A percentile compares a stretch with the other conserved stretches of the same genome.
Conservation (phyloP, 2,113 vertebrate species). For the Oostethus manadensis region DNA sequence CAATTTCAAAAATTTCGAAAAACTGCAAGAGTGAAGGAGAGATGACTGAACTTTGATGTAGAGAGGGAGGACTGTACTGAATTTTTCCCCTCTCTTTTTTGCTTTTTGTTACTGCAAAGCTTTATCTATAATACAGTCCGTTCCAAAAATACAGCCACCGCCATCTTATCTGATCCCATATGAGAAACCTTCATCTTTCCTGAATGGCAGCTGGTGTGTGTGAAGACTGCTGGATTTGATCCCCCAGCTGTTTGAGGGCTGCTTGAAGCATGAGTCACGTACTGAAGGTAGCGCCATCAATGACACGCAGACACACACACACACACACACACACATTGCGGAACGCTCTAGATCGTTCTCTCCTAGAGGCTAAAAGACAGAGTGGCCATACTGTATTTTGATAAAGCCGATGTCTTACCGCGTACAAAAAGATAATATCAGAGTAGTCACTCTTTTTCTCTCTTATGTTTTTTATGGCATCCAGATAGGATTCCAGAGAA, state of each 20-base stretch:
- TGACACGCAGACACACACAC: slow-evolving; percentile 25
- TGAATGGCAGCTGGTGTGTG: slow-evolving; percentile 39
- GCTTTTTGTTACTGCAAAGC: background rate
- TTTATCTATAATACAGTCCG: background rate
- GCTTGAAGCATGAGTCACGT: slow-evolving; percentile 53
- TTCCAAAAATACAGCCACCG: background rate
- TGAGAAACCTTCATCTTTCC: slow-evolving; percentile 30
- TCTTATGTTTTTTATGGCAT: slow-evolving; percentile 12
- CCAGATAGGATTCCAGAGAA: background rate
- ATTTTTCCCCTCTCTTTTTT: too few relatives aligned
- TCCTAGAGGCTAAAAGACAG: background rate
- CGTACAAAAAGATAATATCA: slow-evolving; percentile 20
- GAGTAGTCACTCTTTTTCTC: slow-evolving; percentile 8
- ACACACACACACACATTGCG: slow-evolving; percentile 1
- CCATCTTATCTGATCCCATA: slow-evolving; percentile 33
- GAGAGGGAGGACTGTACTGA: too few relatives aligned
- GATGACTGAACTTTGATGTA: too few relatives aligned
- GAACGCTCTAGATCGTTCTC: background rate
- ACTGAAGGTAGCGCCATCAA: slow-evolving; percentile 29
- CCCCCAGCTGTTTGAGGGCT: slow-evolving; percentile 47
- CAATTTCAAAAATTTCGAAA: too few relatives aligned
- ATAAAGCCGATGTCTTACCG: slow-evolving; percentile 17
- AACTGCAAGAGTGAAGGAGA: too few relatives aligned
- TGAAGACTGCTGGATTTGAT: slow-evolving; percentile 39
- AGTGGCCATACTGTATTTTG: background rate